Base-by-base conservation (phyloP, 2,888 invertebrate species). In the Folsomia candida region DNA sequence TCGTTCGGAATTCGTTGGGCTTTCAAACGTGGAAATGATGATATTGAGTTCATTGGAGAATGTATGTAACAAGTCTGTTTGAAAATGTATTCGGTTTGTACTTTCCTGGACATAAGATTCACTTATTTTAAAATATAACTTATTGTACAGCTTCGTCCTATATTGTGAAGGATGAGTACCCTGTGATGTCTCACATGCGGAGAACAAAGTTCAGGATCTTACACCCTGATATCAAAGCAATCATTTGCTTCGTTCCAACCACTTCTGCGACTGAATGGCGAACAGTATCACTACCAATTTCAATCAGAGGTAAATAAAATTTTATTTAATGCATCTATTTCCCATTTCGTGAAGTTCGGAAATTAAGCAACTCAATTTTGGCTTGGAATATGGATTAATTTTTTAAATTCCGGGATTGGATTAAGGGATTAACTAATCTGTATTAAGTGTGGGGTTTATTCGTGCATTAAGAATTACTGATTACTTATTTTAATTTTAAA, bases 261-360 rank as follows among this genome's bases (percentile, higher is more conserved):
- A 75, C 76, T 28, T 74, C 74, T 11, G 68, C 78, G 0, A 75
- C 78, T 0, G 78, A 78, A 65, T 78, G 78, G 78, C 67, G 78
- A 58, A 78, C 76, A 0, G 71, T 75, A 1, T 76, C 76, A 11
- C 47, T 78, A 9, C 78, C 78, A 4, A 60, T 76, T 51, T n/a
- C 11, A 24, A 24, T 64, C 9, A 9, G 6, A 51, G 64, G 64
- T 64, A 62, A 26, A 26, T 28, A 62, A 28, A 62, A n/a, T n/a
- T n/a, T n/a, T n/a, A n/a, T n/a, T n/a, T n/a, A n/a, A n/a, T n/a
- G 2, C 24, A n/a, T 22, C 6, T 57, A n/a, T 14, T 27, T 27
- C 18, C 14, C 14, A 47, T 47, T 14, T 11, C 47, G 14, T 47
- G 47, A 47, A 47, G 47, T n/a, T n/a, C n/a, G n/a, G n/a, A n/a